Evolutionary conservation across 2,113 vertebrate genomes (phyloP).

Genomic region (Neopipo cinnamomea): DNA sequence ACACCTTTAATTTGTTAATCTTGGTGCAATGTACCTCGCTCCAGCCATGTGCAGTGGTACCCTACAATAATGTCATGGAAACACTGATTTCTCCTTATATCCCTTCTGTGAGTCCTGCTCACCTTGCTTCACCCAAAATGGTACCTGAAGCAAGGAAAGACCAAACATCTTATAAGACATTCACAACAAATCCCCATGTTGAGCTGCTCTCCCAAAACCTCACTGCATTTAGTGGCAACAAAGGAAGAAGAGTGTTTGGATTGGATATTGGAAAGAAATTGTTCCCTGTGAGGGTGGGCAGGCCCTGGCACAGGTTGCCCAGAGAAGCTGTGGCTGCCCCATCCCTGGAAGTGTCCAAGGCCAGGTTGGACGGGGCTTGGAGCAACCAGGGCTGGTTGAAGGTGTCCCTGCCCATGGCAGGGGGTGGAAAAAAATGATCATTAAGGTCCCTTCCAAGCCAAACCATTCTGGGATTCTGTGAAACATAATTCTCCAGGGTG

Average conservation of each 20-base stretch:
- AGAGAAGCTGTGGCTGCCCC: background rate
- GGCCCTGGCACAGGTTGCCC: background rate
- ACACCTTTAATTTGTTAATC: background rate
- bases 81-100: background rate
- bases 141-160: background rate
- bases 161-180: background rate
- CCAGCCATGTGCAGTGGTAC: background rate
- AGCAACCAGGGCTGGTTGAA: rapidly evolving
- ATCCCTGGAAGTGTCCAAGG: background rate
- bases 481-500: background rate
- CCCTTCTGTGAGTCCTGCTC: background rate
- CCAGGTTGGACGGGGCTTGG: rapidly evolving
- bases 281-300: rapidly evolving
- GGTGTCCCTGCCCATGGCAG: background rate
- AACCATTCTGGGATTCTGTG: background rate
- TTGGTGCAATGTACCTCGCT: background rate
- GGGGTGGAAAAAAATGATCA: too few species aligned
- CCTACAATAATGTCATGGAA: background rate
- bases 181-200: background rate
- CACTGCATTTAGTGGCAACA: background rate
- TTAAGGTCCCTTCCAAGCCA: background rate
- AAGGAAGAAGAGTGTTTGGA: background rate
- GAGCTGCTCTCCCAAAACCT: background rate
- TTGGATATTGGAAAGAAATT: background rate
- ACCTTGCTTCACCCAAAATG: background rate